These are phyloP conservation scores for Haliclona indistincta DNA, from an alignment of 37 sponge, comb jelly and placozoan genomes.

Conservation along the genomic window DNA sequence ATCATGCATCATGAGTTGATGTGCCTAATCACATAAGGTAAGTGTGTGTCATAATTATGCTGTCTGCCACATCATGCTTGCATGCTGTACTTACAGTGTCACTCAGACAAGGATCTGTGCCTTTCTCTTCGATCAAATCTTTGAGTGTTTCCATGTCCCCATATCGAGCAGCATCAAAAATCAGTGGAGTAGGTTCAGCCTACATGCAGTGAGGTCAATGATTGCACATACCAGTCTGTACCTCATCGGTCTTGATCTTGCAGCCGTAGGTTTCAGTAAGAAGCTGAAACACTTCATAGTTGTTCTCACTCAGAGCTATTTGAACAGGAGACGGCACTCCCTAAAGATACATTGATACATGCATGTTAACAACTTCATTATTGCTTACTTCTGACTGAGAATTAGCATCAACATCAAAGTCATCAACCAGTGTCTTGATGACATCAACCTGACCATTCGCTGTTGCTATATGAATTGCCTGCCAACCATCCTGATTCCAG, in stretches of 20 bases:
- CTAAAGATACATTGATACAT: not conserved
- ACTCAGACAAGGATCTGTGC: slow-evolving; percentile 9
- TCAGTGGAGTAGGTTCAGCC: too few relatives aligned
- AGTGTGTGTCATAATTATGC: too few relatives aligned
- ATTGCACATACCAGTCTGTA: too few relatives aligned
- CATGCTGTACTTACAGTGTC: slow-evolving; percentile 2
- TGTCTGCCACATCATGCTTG: too few relatives aligned
- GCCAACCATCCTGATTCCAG: slow-evolving; percentile 1
- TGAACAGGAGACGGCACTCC: not conserved
- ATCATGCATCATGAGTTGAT: too few relatives aligned
- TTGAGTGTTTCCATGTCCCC: slow-evolving; percentile 23
- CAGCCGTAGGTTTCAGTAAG: slow-evolving; percentile 15
- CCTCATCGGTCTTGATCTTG: not conserved
- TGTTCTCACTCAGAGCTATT: not conserved
- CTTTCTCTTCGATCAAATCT: slow-evolving; percentile 22
- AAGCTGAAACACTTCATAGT: slow-evolving; percentile 1
- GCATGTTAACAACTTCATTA: too few relatives aligned
- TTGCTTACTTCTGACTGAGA: not conserved
- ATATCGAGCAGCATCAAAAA: slow-evolving; percentile 4
- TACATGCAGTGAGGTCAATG: too few relatives aligned
- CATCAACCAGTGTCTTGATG: slow-evolving; percentile 4
- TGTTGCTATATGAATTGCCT: slow-evolving; percentile 31
- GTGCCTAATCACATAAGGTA: too few relatives aligned
- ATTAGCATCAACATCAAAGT: slow-evolving; percentile 19
- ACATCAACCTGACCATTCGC: slow-evolving; percentile 18